These are phyloP conservation scores for Bombus waltoni DNA, from an alignment of 1,140 invertebrate species.

Conservation along the genomic window DNA sequence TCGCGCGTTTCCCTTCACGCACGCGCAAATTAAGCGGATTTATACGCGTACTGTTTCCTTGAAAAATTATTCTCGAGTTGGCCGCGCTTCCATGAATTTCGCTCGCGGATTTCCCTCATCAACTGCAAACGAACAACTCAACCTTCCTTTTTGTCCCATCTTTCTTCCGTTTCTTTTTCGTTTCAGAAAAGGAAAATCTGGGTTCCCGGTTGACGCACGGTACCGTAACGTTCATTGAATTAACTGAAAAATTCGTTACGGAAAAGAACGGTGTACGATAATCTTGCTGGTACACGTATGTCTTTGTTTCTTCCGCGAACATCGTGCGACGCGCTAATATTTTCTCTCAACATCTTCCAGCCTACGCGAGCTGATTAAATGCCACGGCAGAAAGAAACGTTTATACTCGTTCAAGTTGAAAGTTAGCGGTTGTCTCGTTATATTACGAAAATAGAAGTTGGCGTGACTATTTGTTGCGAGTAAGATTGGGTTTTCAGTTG, in stretches of 20 bases:
- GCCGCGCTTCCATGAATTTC: background rate
- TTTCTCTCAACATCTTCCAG: no score
- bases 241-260: background rate
- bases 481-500: no score
- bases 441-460: no score
- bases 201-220: background rate
- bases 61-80: conserved; percentile 25
- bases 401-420: no score
- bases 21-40: background rate
- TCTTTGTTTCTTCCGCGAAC: background rate
- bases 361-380: no score
- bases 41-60: background rate
- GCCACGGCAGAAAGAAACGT: no score
- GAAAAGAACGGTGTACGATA: background rate
- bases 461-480: no score
- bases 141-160: background rate
- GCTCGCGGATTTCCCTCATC: conserved; percentile 8
- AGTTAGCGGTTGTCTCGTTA: no score
- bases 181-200: background rate
- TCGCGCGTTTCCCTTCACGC: background rate
- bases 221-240: background rate
- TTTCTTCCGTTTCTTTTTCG: background rate
- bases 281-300: background rate
- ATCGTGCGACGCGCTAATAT: no score
- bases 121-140: background rate